Conservation (phyloP, 2,888 invertebrate species). For the Catocala nupta region DNA sequence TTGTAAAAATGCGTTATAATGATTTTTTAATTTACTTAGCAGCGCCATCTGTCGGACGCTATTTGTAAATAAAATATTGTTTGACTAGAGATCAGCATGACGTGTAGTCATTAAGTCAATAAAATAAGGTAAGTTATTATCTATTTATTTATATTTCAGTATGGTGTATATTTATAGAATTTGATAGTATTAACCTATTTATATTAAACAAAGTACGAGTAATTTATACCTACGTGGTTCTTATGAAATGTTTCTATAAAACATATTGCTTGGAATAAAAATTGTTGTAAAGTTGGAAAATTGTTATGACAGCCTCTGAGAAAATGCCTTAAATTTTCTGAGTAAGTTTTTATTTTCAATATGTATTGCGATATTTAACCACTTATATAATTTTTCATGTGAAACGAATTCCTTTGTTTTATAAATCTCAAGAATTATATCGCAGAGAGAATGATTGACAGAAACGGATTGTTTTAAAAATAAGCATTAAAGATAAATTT, state of each 20-base stretch:
- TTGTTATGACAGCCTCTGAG: not conserved
- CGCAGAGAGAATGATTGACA: not conserved
- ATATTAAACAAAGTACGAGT: too few relatives aligned
- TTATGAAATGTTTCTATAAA: too few relatives aligned
- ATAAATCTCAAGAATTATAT: slow-evolving; percentile 1
- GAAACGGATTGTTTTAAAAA: not conserved
- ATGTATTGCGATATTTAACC: not conserved
- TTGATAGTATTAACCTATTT: too few relatives aligned
- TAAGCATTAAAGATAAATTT: not conserved
- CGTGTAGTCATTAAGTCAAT: too few relatives aligned
- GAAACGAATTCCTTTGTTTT: slow-evolving; percentile 14
- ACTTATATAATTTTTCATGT: slow-evolving; percentile 2
- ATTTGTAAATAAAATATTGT: not conserved
- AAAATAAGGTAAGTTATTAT: too few relatives aligned
- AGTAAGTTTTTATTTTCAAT: not conserved
- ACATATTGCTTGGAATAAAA: not conserved
- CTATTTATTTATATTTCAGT: too few relatives aligned
- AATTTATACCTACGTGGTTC: too few relatives aligned
- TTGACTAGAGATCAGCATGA: too few relatives aligned
- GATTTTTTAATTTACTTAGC: slow-evolving; percentile 1
- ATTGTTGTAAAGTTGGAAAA: not conserved
- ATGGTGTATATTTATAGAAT: too few relatives aligned
- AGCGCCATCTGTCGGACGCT: slow-evolving; percentile 10
- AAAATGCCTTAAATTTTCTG: not conserved
- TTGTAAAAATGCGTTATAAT: too few relatives aligned